These are phyloP conservation scores for Ecliptopera silaceata DNA, from an alignment of 2,888 invertebrate genomes.

Conservation along the genomic window DNA sequence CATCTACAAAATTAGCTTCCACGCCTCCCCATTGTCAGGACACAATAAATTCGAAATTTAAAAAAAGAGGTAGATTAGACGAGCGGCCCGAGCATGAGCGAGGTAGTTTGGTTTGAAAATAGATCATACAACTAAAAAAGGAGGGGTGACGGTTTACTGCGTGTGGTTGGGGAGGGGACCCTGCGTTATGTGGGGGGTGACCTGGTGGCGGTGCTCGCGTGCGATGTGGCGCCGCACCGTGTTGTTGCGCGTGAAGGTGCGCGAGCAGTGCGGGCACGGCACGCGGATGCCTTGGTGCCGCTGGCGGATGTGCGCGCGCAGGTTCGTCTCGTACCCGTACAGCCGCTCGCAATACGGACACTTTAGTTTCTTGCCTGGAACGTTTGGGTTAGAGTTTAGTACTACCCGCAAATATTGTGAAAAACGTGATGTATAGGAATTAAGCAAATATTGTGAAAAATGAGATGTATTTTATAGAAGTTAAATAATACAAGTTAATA, in stretches of 20 bases:
- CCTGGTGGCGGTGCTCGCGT: slow-evolving; percentile 92
- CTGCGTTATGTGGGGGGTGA: slow-evolving; percentile 85
- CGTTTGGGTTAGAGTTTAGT: too few relatives aligned
- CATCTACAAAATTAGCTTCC: too few relatives aligned
- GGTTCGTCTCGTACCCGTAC: slow-evolving; percentile 96
- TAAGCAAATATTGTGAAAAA: too few relatives aligned
- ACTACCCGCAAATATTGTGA: too few relatives aligned
- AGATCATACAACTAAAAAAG: slow-evolving; percentile 46
- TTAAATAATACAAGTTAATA: too few relatives aligned
- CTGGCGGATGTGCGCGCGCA: slow-evolving; percentile 95
- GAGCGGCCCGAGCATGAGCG: slow-evolving; percentile 56
- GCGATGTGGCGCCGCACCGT: slow-evolving; percentile 95
- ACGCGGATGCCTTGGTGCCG: slow-evolving; percentile 96
- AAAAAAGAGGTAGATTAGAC: slow-evolving; percentile 43
- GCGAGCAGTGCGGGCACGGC: slow-evolving; percentile 94
- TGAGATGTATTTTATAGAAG: too few relatives aligned
- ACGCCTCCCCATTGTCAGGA: too few relatives aligned
- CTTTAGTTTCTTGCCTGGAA: slow-evolving; percentile 94
- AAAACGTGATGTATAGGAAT: too few relatives aligned
- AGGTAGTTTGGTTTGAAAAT: slow-evolving; percentile 71
- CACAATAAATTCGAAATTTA: slow-evolving; percentile 28
- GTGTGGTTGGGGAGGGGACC: slow-evolving; percentile 85
- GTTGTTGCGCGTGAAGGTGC: slow-evolving; percentile 96
- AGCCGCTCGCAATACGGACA: slow-evolving; percentile 96
- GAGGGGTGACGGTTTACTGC: slow-evolving; percentile 73